Evolutionary conservation across 2,113 vertebrate species (phyloP).

Genomic region (Rhinogobius similis): DNA sequence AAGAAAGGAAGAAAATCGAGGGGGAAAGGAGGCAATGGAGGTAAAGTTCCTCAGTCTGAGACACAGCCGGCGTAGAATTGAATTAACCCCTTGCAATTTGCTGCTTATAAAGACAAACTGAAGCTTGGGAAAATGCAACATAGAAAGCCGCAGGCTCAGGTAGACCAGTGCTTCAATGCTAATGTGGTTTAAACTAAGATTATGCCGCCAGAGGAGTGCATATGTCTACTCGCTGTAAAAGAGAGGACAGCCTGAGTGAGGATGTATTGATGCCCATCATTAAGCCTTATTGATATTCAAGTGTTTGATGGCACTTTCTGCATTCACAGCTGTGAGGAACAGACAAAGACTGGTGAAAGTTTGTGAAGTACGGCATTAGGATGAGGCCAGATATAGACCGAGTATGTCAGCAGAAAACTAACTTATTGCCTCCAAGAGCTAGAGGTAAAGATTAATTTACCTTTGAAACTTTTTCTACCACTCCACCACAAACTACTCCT

Average conservation of each 20-base stretch:
- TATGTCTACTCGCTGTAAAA: not conserved
- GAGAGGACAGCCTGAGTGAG: not conserved
- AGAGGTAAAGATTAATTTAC: too few species aligned
- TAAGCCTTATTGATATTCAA: conserved; percentile 30
- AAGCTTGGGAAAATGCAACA: conserved; percentile 43
- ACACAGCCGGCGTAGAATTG: conserved; percentile 58
- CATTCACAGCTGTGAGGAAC: conserved; percentile 31
- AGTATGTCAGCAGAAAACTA: not conserved
- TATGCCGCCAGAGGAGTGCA: not conserved
- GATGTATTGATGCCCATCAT: conserved; percentile 25
- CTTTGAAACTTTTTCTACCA: too few species aligned
- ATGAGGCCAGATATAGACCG: not conserved
- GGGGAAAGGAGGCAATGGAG: conserved; percentile 10
- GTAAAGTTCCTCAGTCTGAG: conserved; percentile 55
- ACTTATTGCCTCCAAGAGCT: too few species aligned
- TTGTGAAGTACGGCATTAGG: conserved; percentile 8
- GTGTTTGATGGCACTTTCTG: conserved; percentile 13
- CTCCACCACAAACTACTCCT: too few species aligned
- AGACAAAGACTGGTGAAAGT: conserved; percentile 12
- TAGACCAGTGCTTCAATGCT: conserved; percentile 17
- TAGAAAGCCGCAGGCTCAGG: conserved; percentile 30
- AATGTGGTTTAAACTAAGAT: conserved; percentile 8
- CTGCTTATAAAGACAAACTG: conserved; percentile 70
- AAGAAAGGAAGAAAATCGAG: conserved; percentile 23
- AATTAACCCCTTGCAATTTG: conserved; percentile 68